Percentiles rank a stretch among this genome's conserved stretches.
Evolutionary conservation across 53 echinoderm and acorn worm species (phyloP).

Genomic region (Arbacia lixula): DNA sequence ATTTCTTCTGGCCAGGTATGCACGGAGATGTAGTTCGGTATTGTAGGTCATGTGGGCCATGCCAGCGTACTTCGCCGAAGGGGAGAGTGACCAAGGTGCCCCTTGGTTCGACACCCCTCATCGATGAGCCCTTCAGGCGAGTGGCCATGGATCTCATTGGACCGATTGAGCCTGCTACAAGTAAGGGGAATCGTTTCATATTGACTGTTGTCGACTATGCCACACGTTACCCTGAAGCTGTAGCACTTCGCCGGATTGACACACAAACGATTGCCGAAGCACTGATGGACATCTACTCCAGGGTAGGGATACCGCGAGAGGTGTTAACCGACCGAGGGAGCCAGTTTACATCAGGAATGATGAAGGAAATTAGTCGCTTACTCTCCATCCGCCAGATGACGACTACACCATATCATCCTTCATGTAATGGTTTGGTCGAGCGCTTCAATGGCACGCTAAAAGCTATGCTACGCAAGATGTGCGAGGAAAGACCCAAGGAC

Average conservation of each 20-base stretch:
- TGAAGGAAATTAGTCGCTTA: conserved; percentile 50
- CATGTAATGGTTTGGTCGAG: conserved; percentile 6
- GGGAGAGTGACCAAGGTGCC: conserved; percentile 28
- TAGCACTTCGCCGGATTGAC: conserved; percentile 38
- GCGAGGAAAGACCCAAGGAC: conserved; percentile 34
- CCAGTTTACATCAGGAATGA: conserved; percentile 55
- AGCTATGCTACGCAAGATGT: conserved; percentile 29
- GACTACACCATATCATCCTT: conserved; percentile 51
- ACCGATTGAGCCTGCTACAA: conserved; percentile 38
- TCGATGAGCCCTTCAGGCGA: conserved; percentile 30
- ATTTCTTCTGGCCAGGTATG: conserved; percentile 21
- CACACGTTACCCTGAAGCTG: conserved; percentile 21
- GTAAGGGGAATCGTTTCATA: conserved; percentile 20
- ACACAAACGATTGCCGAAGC: neutral
- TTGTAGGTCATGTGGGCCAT: conserved; percentile 42
- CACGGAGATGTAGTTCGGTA: conserved; percentile 27
- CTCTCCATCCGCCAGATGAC: conserved; percentile 47
- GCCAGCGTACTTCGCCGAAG: conserved; percentile 34
- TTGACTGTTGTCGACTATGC: conserved; percentile 27
- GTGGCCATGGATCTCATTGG: conserved; percentile 17
- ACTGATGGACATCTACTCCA: neutral
- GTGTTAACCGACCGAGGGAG: conserved; percentile 47
- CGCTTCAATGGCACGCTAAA: conserved; percentile 18
- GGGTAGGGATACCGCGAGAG: conserved; percentile 22
- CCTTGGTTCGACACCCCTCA: conserved; percentile 39